A percentile compares a stretch with the other conserved stretches of the same genome.
These are phyloP conservation scores for Electrophaes corylata DNA, from an alignment of 2,888 invertebrate species.

Conservation along the genomic window DNA sequence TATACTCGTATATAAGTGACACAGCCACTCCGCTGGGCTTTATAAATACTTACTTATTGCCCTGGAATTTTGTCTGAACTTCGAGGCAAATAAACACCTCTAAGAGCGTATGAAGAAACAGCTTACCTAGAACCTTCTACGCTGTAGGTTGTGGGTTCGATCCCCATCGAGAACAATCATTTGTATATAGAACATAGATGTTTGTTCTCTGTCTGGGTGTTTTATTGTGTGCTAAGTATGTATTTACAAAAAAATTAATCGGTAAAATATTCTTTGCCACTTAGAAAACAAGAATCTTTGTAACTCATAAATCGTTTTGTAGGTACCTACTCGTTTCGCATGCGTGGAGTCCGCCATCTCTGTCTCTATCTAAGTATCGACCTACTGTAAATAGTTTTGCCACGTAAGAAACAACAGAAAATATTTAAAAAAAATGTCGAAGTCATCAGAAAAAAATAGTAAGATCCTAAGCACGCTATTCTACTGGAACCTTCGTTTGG, in stretches of 20 bases:
- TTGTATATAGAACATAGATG: too few species aligned
- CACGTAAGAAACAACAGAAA: neutral
- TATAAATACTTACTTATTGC: constrained; percentile 26
- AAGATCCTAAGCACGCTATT: neutral
- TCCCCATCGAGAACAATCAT: too few species aligned
- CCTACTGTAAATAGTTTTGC: constrained; percentile 14
- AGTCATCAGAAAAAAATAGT: neutral
- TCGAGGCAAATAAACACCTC: constrained; percentile 20
- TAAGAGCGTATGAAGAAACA: neutral
- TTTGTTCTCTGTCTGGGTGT: too few species aligned
- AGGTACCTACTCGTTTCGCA: constrained; percentile 7
- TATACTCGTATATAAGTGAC: constrained; percentile 3
- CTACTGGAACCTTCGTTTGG: constrained; percentile 11
- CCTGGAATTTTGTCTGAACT: constrained; percentile 22
- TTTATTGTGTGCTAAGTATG: too few species aligned
- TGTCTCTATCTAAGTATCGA: constrained; percentile 18
- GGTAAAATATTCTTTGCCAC: neutral
- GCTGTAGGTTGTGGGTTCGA: too few species aligned
- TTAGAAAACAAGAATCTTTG: neutral
- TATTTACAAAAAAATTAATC: too few species aligned
- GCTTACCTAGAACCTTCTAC: too few species aligned
- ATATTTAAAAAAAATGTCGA: neutral
- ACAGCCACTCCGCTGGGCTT: constrained; percentile 6
- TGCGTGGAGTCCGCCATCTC: constrained; percentile 13
- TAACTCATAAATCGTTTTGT: neutral